Evolutionary conservation across 92 coral and sea anemone genomes (phyloP).

Genomic region (Epizoanthus fatuus): DNA sequence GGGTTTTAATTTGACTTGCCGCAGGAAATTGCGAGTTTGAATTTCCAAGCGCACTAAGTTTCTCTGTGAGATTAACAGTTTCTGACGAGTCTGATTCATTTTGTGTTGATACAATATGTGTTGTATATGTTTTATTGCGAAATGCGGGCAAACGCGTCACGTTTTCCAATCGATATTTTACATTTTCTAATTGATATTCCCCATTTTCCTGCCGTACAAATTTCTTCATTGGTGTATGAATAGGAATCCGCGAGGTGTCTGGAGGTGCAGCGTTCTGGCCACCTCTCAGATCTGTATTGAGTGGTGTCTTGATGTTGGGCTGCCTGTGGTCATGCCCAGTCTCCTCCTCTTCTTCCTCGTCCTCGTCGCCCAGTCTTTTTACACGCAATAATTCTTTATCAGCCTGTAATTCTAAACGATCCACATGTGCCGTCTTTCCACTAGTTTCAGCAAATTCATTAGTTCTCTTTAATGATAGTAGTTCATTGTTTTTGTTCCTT

Average conservation of each 20-base stretch:
- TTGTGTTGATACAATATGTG: not conserved
- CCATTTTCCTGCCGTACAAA: slow-evolving; percentile 5
- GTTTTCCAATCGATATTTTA: not conserved
- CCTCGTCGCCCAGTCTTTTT: slow-evolving; percentile 30
- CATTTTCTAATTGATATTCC: not conserved
- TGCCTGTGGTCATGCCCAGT: not conserved
- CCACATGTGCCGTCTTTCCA: not conserved
- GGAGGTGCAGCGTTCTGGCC: not conserved
- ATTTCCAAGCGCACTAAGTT: not conserved
- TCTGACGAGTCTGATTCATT: not conserved
- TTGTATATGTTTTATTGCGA: not conserved
- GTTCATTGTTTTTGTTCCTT: not conserved
- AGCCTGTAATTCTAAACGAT: not conserved
- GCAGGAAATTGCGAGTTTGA: not conserved
- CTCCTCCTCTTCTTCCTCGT: slow-evolving; percentile 6
- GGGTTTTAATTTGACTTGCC: not conserved
- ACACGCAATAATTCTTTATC: slow-evolving; percentile 42
- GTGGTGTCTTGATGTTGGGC: not conserved
- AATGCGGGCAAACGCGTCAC: not conserved
- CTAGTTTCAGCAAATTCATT: not conserved
- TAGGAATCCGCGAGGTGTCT: not conserved
- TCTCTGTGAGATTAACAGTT: not conserved
- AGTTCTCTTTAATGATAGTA: not conserved
- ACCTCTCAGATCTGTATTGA: not conserved
- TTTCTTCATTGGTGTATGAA: slow-evolving; percentile 9